phyloP scores from a whole-genome alignment of 2,113 vertebrate genomes.

The Zosterops hypoxanthus region DNA sequence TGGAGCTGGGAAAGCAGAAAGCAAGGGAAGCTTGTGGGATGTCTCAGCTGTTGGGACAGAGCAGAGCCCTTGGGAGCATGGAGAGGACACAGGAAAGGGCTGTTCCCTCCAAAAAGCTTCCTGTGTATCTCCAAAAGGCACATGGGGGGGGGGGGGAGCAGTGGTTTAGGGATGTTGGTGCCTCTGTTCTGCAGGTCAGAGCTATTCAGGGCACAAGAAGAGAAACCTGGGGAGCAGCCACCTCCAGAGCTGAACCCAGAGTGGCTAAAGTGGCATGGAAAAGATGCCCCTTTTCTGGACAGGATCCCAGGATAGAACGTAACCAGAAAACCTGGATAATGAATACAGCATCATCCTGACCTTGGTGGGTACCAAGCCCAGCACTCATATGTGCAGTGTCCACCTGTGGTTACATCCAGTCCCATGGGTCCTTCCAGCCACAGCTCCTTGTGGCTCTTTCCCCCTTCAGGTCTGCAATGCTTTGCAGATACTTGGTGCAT shows the following conservation, averaged over 20 bases:
- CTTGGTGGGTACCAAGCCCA: neutral
- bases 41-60: neutral
- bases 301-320: neutral
- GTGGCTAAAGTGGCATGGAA: neutral
- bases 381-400: neutral
- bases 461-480: neutral
- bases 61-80: neutral
- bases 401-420: neutral
- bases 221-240: neutral
- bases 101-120: neutral
- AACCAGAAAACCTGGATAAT: neutral
- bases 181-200: neutral
- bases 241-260: neutral
- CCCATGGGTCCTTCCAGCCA: neutral
- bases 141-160: fast-evolving
- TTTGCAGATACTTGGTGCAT: neutral
- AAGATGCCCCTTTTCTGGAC: neutral
- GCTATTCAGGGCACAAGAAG: neutral
- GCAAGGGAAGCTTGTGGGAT: fast-evolving
- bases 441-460: neutral
- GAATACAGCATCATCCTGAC: neutral
- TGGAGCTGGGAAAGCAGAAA: neutral
- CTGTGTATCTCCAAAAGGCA: neutral
- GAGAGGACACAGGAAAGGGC: neutral
- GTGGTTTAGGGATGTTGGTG: neutral